phyloP scores from a whole-genome alignment of 2,797 vertebrate species.

The Agapornis canus region DNA sequence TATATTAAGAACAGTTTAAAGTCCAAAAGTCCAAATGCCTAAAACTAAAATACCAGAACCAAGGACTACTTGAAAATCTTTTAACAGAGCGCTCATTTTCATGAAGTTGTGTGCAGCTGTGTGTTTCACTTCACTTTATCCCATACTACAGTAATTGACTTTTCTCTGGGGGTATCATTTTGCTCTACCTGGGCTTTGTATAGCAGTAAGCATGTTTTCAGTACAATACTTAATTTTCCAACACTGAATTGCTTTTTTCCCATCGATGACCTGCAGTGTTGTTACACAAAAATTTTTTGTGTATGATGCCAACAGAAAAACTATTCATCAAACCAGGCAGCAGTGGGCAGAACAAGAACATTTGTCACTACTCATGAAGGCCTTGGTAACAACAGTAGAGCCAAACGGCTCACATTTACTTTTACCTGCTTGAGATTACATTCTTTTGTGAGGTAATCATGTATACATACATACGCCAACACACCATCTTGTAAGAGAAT shows the following conservation, averaged over 20 bases:
- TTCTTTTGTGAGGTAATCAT: background rate
- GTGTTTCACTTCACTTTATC: background rate
- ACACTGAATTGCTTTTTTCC: background rate
- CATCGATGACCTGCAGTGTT: background rate
- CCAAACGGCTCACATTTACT: background rate
- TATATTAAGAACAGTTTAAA: background rate
- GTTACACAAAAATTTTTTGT: background rate
- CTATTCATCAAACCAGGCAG: background rate
- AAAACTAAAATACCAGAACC: background rate
- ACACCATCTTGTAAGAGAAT: background rate
- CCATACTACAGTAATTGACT: background rate
- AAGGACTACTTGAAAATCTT: background rate
- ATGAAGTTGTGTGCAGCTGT: background rate
- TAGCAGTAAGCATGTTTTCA: background rate
- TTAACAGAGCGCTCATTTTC: background rate
- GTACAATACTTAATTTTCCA: background rate
- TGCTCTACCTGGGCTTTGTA: background rate
- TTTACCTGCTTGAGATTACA: background rate
- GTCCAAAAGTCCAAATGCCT: background rate
- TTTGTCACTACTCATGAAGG: background rate
- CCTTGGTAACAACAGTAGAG: background rate
- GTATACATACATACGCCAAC: accelerated
- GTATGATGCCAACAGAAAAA: background rate
- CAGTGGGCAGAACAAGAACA: background rate
- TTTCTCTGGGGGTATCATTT: background rate